A percentile compares a stretch with the other conserved stretches of the same genome.
These are phyloP conservation scores for Heterodera carotae DNA, from an alignment of 1,140 invertebrate genomes.

Conservation along the genomic window DNA sequence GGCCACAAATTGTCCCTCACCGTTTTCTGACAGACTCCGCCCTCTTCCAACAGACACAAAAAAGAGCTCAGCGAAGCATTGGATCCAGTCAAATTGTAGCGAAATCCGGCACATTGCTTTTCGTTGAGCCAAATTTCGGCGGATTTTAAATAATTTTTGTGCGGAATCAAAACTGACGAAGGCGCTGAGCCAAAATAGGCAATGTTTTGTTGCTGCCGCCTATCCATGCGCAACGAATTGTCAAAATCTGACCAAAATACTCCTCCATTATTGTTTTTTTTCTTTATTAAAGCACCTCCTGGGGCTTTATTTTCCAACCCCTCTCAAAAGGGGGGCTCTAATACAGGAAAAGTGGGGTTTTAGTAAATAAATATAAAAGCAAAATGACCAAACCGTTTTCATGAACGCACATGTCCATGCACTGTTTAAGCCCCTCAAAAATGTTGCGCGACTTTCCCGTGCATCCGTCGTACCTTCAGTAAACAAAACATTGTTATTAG, in stretches of 20 bases:
- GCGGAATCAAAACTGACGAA: conserved; percentile 13
- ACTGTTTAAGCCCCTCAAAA: conserved; percentile 48
- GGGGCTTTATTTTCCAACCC: too few relatives aligned
- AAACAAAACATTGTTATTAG: not conserved
- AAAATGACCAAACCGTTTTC: not conserved
- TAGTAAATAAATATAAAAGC: not conserved
- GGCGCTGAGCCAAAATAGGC: conserved; percentile 1
- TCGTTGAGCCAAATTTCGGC: conserved; percentile 41
- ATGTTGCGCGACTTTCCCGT: conserved; percentile 57
- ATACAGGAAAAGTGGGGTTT: too few relatives aligned
- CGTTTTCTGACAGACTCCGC: conserved; percentile 47
- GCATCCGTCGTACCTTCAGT: conserved; percentile 63
- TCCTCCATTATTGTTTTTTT: too few relatives aligned
- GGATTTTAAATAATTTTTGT: conserved; percentile 45
- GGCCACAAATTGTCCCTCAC: conserved; percentile 10
- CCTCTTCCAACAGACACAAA: conserved; percentile 50
- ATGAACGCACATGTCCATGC: conserved; percentile 46
- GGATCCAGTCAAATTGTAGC: conserved; percentile 50
- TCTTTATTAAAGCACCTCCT: too few relatives aligned
- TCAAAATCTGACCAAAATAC: conserved; percentile 33
- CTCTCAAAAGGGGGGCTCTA: conserved; percentile 15
- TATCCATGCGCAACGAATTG: conserved; percentile 30
- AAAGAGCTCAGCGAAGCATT: conserved; percentile 44
- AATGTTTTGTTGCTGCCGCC: conserved; percentile 12
- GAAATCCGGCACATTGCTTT: conserved; percentile 40